Evolutionary conservation across 2,113 vertebrate genomes (phyloP), one percentile per base, ranked within the genome.

Genomic region (Phalacrocorax brasilianus): DNA sequence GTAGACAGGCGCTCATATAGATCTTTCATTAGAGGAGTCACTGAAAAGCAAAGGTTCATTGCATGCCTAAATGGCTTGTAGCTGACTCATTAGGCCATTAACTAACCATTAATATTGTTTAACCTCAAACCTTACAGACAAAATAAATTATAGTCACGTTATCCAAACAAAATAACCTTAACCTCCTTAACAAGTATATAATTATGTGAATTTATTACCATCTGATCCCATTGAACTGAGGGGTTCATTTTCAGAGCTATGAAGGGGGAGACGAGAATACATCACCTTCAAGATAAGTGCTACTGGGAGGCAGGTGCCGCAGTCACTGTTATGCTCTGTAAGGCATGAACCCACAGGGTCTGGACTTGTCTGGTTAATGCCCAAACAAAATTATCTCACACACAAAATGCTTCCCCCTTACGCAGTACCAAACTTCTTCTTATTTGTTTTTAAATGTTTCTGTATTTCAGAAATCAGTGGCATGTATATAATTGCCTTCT

Each of bases 1-100:
- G 68, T 91, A 98, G 97, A 97, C 97, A 98, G 96, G 96, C 53
- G 3, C 85, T 98, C 93, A 97, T 98, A 98, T 98, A 95, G 98
- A 98, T 98, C 98, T 98, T 98, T 98, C 98, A 98, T 98, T 98
- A 98, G 91, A 96, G 87, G 95, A 98, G 97, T 97, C 97, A 98
- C 97, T 98, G 98, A 97, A 98, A 98, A 98, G 97, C 97, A 95
- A 98, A 97, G 97, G 98, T 98, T 98, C 98, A 97, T 91, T 97
- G 97, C 96, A 95, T 97, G 93, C 94, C 95, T 98, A 98, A 98
- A 97, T 97, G 97, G 94, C 97, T 97, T 98, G 97, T 97, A 97
- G 94, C 95, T 92, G 88, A 98, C 97, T 98, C 98, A 98, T 98
- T 98, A 98, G 97, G 93, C 91, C 98, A 98, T 98, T 98, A 98